Evolutionary conservation across 2,797 vertebrate species (phyloP).

Genomic region (Acestrorhynchus altus): DNA sequence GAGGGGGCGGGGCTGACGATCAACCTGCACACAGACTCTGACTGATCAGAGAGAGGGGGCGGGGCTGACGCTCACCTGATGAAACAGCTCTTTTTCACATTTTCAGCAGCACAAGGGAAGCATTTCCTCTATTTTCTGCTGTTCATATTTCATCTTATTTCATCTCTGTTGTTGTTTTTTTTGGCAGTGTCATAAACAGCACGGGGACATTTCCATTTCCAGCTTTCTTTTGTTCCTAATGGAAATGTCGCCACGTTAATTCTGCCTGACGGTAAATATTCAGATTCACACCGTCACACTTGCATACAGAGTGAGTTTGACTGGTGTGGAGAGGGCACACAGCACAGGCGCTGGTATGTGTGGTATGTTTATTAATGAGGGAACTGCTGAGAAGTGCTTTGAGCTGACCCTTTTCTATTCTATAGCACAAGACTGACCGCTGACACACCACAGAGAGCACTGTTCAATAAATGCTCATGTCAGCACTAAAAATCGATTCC

Average conservation of each 20-base stretch:
- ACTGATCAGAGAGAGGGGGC: too few species aligned
- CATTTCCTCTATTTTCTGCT: background rate
- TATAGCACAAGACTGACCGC: background rate
- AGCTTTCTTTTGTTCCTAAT: background rate
- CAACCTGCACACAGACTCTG: too few species aligned
- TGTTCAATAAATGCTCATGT: background rate
- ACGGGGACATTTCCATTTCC: background rate
- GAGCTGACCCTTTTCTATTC: background rate
- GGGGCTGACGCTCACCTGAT: too few species aligned
- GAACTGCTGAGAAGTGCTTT: constrained; percentile 3
- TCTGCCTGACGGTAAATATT: background rate
- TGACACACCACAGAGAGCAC: background rate
- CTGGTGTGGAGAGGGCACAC: constrained; percentile 17
- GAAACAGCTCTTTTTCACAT: too few species aligned
- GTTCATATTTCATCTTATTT: background rate
- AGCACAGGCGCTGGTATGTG: constrained; percentile 36
- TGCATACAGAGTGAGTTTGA: constrained; percentile 3
- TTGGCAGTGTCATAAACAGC: background rate
- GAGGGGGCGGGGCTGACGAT: too few species aligned
- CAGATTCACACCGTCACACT: background rate
- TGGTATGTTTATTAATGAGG: constrained; percentile 53
- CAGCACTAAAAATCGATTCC: background rate
- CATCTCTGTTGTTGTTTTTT: background rate
- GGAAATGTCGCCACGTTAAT: constrained; percentile 9
- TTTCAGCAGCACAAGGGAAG: background rate